Percentiles rank a stretch among this genome's conserved stretches.
Conservation (phyloP, 2,888 invertebrate species). For the Sipha maydis region DNA sequence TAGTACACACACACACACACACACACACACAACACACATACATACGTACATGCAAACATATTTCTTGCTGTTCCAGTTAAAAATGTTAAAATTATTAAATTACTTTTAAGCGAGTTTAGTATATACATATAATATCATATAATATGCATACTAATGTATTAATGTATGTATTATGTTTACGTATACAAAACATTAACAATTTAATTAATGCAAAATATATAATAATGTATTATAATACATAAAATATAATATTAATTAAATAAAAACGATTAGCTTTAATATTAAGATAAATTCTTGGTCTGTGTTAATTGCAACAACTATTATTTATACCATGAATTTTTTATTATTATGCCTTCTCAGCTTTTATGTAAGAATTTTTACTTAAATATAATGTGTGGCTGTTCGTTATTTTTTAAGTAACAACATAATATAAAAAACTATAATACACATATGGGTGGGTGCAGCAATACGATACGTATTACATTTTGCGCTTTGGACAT, state of each 20-base stretch:
- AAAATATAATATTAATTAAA: neutral
- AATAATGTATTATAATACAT: no score
- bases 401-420: no score
- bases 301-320: neutral
- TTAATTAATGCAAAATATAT: no score
- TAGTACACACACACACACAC: neutral
- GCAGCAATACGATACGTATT: no score
- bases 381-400: no score
- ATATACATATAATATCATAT: neutral
- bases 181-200: neutral
- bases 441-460: no score
- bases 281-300: neutral
- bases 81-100: slow-evolving; percentile 20
- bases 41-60: neutral
- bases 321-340: neutral
- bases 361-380: no score
- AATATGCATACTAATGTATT: neutral
- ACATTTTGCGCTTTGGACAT: no score
- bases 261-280: neutral
- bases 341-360: no score
- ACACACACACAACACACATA: no score
- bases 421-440: no score
- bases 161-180: neutral
- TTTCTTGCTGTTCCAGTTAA: neutral
- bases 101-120: neutral